These are phyloP conservation scores for Chelmon rostratus DNA, from an alignment of 2,797 vertebrate species.

Conservation along the genomic window DNA sequence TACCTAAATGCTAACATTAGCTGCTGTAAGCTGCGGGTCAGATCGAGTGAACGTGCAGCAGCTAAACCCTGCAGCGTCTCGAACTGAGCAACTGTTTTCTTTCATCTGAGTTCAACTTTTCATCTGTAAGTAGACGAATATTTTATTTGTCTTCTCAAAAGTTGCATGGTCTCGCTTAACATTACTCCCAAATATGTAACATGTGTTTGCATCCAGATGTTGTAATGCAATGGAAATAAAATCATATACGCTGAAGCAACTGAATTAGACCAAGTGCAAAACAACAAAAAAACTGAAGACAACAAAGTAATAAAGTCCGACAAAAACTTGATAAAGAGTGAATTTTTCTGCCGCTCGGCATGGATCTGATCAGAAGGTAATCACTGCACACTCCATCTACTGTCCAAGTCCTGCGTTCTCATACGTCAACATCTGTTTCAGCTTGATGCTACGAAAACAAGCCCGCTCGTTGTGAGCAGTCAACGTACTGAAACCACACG, in stretches of 20 bases:
- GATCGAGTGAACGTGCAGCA: neutral
- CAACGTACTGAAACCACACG: constrained; percentile 64
- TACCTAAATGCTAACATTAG: no score
- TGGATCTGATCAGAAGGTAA: constrained; percentile 21
- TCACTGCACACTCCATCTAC: constrained; percentile 44
- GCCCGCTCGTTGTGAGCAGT: constrained; percentile 54
- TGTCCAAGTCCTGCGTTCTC: constrained; percentile 58
- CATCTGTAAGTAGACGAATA: neutral
- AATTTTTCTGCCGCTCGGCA: neutral
- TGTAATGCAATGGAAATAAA: neutral
- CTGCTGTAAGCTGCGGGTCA: no score
- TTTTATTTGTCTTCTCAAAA: neutral
- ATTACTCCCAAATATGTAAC: neutral
- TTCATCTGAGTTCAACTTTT: neutral
- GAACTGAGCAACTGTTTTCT: neutral
- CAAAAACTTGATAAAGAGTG: constrained; percentile 6
- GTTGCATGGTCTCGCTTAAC: neutral
- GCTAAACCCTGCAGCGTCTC: neutral
- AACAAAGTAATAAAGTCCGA: neutral
- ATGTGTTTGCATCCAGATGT: neutral
- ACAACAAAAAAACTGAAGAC: neutral
- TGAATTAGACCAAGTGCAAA: neutral
- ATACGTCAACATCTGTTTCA: constrained; percentile 80
- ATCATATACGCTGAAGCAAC: no score
- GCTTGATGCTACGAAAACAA: constrained; percentile 73